Evolutionary conservation across 2,113 vertebrate species (phyloP).

Genomic region (Pseudorectes ferrugineus): DNA sequence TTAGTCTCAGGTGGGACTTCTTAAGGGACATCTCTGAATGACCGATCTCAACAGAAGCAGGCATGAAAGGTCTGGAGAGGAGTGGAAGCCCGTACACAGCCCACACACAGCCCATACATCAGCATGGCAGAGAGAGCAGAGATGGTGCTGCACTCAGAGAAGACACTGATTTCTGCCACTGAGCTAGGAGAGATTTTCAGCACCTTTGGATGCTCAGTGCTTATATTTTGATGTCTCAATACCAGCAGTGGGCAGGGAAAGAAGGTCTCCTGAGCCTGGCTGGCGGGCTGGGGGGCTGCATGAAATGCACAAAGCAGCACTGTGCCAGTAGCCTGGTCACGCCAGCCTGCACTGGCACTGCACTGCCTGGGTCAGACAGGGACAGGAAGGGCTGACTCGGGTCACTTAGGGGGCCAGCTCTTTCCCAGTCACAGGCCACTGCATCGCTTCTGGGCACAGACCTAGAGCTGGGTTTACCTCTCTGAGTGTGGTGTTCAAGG

Average conservation of each 20-base stretch:
- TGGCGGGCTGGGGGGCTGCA: neutral
- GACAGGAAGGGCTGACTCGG: neutral
- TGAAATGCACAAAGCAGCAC: rapidly evolving
- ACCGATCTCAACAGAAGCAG: neutral
- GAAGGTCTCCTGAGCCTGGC: neutral
- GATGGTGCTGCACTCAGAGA: neutral
- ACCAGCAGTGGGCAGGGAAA: neutral
- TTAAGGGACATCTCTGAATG: neutral
- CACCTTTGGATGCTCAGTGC: neutral
- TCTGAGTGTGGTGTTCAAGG: neutral
- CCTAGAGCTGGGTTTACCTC: neutral
- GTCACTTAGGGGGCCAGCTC: neutral
- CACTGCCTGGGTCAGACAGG: neutral
- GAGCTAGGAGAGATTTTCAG: neutral
- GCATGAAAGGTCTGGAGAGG: neutral
- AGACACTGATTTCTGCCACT: neutral
- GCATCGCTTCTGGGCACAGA: neutral
- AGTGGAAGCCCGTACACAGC: neutral
- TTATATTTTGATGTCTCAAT: neutral
- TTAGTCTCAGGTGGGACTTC: neutral
- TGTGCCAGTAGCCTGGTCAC: neutral
- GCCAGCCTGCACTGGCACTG: rapidly evolving
- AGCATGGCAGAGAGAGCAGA: neutral
- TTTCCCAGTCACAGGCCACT: neutral
- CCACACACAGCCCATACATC: neutral